Percentiles rank a stretch among this genome's conserved stretches.
These are phyloP conservation scores for Intellagama lesueurii DNA, from an alignment of 2,797 vertebrate species.

Conservation along the genomic window DNA sequence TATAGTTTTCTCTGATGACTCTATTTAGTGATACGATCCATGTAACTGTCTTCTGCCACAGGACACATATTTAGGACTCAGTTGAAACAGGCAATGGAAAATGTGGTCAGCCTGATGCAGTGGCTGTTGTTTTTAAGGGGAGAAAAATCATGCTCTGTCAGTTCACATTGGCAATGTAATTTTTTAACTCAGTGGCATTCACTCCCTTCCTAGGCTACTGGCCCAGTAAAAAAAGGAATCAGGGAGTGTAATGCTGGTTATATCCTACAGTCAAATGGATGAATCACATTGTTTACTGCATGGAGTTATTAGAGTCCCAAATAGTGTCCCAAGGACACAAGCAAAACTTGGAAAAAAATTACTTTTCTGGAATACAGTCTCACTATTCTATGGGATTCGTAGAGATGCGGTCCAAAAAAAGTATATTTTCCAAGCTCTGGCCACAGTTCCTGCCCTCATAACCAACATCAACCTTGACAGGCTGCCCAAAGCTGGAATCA, in stretches of 20 bases:
- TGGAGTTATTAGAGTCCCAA: not conserved
- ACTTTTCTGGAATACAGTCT: too few relatives aligned
- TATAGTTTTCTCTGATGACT: constrained; percentile 82
- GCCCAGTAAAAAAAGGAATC: constrained; percentile 5
- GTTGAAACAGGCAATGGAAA: constrained; percentile 38
- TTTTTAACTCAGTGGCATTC: constrained; percentile 28
- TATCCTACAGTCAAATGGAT: not conserved
- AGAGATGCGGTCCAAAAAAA: too few relatives aligned
- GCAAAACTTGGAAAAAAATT: too few relatives aligned
- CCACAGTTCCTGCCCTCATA: not conserved
- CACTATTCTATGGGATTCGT: too few relatives aligned
- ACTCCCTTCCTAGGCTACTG: constrained; percentile 20
- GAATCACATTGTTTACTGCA: not conserved
- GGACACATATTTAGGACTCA: constrained; percentile 23
- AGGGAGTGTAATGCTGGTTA: not conserved
- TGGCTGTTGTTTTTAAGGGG: not conserved
- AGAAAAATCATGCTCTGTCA: constrained; percentile 16
- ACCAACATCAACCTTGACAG: not conserved
- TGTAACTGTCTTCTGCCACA: constrained; percentile 64
- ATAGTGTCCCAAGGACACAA: not conserved
- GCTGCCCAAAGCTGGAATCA: not conserved
- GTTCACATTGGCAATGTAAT: constrained; percentile 12
- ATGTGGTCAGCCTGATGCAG: constrained; percentile 8
- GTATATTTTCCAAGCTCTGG: not conserved
- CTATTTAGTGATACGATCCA: constrained; percentile 83